Evolutionary conservation across 1,140 invertebrate genomes (phyloP), one percentile per base, ranked within the genome.

Genomic region (Archegozetes longisetosus): DNA sequence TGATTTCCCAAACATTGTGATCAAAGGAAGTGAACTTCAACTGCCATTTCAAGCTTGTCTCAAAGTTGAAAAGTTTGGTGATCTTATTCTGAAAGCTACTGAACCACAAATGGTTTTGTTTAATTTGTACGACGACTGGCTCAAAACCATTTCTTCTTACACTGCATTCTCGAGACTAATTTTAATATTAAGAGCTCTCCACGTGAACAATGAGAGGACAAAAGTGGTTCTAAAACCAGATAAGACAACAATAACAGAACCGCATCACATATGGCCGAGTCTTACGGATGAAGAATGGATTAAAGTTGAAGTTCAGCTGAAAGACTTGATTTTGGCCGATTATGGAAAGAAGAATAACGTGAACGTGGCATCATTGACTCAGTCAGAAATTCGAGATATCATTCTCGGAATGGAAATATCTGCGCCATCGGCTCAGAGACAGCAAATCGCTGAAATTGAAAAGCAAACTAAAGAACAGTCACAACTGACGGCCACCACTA

Each of bases 341-440:
- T 99, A 99, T 70, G 95, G 95, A 68, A 99, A 99, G 76, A 98
- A 99, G 76, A 98, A 98, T 75, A 99, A 99, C 69, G 96, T 98
- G 0, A 98, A 98, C 71, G 94, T 98, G 0, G 93, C 92, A 0
- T 98, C 94, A 0, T 75, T 99, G 13, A 99, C 95, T 0, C 95
- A 98, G 70, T 97, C 93, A 0, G 95, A 98, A 77, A 98, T 98
- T 68, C 83, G 95, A 61, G 96, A 99, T 72, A 98, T 99, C 61
- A 98, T 99, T 68, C 78, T 99, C 26, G 96, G 96, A 69, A 98
- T 98, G 94, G 96, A 99, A 75, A 98, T 99, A 62, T 95, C 90
- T 32, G 95, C 96, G 0, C 96, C 96, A 0, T 97, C 92, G 0
- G 92, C 93, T 0, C 94, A 99, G 71, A 77, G 96, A 53, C 95